These are phyloP conservation scores for Phylloscopus trochiloides DNA, from an alignment of 2,113 vertebrate species.

Conservation along the genomic window DNA sequence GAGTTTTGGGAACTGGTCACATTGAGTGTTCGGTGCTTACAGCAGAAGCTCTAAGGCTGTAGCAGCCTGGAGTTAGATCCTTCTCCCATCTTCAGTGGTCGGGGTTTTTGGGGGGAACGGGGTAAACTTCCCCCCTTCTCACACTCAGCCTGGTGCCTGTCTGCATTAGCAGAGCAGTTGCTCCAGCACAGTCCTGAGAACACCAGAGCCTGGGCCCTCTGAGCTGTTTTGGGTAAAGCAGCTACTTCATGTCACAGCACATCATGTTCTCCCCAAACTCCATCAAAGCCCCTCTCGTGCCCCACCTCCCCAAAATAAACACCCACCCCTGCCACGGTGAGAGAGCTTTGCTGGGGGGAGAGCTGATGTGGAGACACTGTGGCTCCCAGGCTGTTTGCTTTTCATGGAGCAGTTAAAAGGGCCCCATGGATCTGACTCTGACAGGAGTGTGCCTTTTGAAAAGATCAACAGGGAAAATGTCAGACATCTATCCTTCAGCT, in stretches of 20 bases:
- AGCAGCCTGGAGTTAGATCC: background rate
- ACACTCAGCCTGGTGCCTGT: accelerated
- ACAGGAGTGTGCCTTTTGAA: background rate
- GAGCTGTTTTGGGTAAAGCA: background rate
- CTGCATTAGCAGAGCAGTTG: background rate
- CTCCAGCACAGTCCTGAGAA: background rate
- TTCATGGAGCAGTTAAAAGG: background rate
- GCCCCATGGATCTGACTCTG: background rate
- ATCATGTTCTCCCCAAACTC: background rate
- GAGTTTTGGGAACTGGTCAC: background rate
- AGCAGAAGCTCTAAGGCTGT: background rate
- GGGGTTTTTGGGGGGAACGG: background rate
- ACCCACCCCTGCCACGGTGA: accelerated
- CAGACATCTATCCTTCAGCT: background rate
- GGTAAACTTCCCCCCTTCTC: background rate
- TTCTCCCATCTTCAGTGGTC: background rate
- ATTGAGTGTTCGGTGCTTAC: background rate
- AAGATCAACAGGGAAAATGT: background rate
- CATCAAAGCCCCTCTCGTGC: background rate
- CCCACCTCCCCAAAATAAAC: background rate
- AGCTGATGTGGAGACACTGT: background rate
- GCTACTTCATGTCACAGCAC: background rate
- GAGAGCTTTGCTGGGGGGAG: background rate
- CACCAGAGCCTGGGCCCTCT: background rate
- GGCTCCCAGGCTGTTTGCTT: conserved; percentile 21